Evolutionary conservation across 2,888 invertebrate genomes (phyloP).

Genomic region (Rhagophthalmus giganteus): DNA sequence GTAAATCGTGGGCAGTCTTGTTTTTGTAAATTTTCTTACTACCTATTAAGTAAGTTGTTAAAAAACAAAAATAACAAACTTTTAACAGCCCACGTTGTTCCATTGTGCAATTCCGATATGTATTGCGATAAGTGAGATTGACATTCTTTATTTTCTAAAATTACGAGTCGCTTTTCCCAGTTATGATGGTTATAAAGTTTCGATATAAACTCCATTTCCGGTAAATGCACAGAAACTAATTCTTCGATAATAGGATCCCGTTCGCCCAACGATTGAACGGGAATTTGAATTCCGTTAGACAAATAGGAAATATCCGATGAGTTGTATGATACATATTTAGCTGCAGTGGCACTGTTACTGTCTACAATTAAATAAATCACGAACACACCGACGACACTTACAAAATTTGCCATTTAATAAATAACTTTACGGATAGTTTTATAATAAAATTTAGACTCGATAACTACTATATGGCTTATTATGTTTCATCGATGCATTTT

Average conservation of each 20-base stretch:
- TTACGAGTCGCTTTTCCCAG: constrained; percentile 53
- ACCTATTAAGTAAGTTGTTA: background rate
- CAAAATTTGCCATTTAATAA: constrained; percentile 23
- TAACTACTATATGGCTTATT: no score
- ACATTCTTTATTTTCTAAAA: constrained; percentile 51
- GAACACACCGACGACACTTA: constrained; percentile 25
- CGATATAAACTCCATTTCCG: constrained; percentile 67
- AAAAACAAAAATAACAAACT: constrained; percentile 62
- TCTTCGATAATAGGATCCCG: constrained; percentile 37
- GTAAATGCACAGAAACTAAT: constrained; percentile 36
- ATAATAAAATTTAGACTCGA: no score
- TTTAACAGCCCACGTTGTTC: constrained; percentile 74
- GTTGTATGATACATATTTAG: constrained; percentile 45
- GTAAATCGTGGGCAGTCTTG: no score
- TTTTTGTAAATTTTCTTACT: background rate
- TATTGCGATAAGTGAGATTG: constrained; percentile 61
- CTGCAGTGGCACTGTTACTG: constrained; percentile 34
- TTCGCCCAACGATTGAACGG: constrained; percentile 41
- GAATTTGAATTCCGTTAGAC: constrained; percentile 53
- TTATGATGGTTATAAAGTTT: constrained; percentile 67
- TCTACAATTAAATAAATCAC: constrained; percentile 31
- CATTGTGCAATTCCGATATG: constrained; percentile 62
- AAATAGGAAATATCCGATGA: constrained; percentile 53
- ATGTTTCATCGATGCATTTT: constrained; percentile 25
- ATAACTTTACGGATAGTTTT: constrained; percentile 1